Evolutionary conservation across 2,888 invertebrate genomes (phyloP).

Genomic region (Ectemnius cavifrons): DNA sequence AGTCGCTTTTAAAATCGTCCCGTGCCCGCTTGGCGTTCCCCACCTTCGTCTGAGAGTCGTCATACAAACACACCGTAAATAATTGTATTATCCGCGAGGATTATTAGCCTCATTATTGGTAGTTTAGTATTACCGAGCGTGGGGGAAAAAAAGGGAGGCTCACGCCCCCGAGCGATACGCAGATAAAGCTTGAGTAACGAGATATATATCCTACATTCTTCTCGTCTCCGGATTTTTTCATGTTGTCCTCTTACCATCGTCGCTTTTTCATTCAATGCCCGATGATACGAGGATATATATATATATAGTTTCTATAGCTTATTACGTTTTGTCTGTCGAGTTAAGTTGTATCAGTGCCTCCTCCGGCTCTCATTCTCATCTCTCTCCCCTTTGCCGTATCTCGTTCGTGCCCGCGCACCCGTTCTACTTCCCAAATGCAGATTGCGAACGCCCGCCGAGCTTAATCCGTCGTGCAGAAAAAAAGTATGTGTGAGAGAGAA

Average conservation of each 20-base stretch:
- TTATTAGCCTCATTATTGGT: conserved; percentile 2
- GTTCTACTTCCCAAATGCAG: conserved; percentile 34
- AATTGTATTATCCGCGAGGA: conserved; percentile 1
- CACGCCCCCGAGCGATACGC: too few species aligned
- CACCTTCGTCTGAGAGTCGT: background rate
- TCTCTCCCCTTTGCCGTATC: conserved; percentile 28
- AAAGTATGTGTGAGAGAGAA: too few species aligned
- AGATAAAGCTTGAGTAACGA: too few species aligned
- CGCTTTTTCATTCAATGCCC: too few species aligned
- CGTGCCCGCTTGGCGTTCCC: background rate
- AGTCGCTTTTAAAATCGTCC: background rate
- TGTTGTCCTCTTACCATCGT: too few species aligned
- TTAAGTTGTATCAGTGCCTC: background rate
- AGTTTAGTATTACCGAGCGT: background rate
- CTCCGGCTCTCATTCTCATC: conserved; percentile 1
- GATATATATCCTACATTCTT: too few species aligned
- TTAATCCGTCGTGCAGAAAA: conserved; percentile 27
- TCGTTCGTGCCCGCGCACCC: conserved; percentile 32
- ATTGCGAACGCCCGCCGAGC: conserved; percentile 19
- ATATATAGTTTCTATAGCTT: too few species aligned
- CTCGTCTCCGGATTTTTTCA: too few species aligned
- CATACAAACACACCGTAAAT: background rate
- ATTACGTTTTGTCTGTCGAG: too few species aligned
- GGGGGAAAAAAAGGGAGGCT: background rate
- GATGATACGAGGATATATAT: too few species aligned